Evolutionary conservation across 2,888 invertebrate species (phyloP).

Genomic region (Cataglyphis rosenhaueri): DNA sequence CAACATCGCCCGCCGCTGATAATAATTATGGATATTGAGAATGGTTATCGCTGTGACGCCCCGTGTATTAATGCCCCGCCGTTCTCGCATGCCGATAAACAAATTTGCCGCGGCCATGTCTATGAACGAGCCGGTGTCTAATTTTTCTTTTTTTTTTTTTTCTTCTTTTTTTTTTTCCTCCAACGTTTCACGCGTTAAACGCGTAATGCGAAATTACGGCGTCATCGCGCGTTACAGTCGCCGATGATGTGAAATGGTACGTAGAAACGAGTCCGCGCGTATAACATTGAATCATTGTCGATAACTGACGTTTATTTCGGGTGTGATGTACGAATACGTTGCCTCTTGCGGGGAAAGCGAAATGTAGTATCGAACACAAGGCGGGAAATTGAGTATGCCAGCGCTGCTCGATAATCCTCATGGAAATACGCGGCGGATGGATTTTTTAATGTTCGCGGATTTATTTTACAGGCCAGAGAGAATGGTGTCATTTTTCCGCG

Average conservation of each 20-base stretch:
- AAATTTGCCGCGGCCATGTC: constrained; percentile 75
- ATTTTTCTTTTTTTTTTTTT: constrained; percentile 49
- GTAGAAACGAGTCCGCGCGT: constrained; percentile 13
- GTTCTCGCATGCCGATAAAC: constrained; percentile 73
- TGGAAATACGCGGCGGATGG: constrained; percentile 34
- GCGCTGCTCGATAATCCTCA: constrained; percentile 26
- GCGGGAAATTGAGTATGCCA: constrained; percentile 53
- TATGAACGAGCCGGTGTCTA: constrained; percentile 63
- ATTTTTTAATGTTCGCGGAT: constrained; percentile 51
- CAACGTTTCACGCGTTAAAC: constrained; percentile 47
- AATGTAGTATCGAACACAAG: constrained; percentile 45
- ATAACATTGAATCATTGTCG: constrained; percentile 46
- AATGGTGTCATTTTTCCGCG: constrained; percentile 50
- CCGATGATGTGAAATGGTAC: constrained; percentile 54
- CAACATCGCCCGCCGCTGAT: constrained; percentile 73
- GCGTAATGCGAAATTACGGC: constrained; percentile 72
- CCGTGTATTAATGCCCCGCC: constrained; percentile 78
- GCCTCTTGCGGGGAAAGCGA: constrained; percentile 47
- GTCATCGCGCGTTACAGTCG: constrained; percentile 60
- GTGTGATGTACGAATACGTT: constrained; percentile 52
- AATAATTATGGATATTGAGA: constrained; percentile 84
- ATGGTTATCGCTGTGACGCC: constrained; percentile 80
- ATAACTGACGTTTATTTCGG: constrained; percentile 56
- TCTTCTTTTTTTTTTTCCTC: neutral
- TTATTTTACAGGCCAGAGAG: constrained; percentile 52